Percentiles rank a stretch among this genome's conserved stretches.
These are phyloP conservation scores for Stratiomys singularior DNA, from an alignment of 2,888 invertebrate species.

Conservation along the genomic window DNA sequence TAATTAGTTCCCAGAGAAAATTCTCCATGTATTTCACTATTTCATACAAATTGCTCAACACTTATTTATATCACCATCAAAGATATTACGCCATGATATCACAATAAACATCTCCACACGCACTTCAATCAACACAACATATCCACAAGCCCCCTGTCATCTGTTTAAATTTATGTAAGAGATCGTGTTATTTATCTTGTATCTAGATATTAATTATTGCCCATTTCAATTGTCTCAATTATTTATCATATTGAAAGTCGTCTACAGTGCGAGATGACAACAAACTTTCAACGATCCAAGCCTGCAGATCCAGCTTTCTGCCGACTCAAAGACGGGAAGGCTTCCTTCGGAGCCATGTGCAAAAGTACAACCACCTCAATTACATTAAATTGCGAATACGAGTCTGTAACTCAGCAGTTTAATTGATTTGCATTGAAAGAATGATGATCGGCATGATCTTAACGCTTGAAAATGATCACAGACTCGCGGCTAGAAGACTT, in stretches of 20 bases:
- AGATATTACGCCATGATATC: too few relatives aligned
- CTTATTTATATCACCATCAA: too few relatives aligned
- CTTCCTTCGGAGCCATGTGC: not conserved
- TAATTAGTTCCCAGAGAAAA: too few relatives aligned
- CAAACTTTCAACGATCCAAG: too few relatives aligned
- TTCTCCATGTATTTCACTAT: too few relatives aligned
- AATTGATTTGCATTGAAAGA: constrained; percentile 30
- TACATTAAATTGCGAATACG: constrained; percentile 16
- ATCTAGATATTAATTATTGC: constrained; percentile 16
- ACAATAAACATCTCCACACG: too few relatives aligned
- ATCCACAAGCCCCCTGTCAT: too few relatives aligned
- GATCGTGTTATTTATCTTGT: not conserved
- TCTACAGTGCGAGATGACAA: not conserved
- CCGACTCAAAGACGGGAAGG: not conserved
- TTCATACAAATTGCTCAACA: too few relatives aligned
- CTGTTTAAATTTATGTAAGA: not conserved
- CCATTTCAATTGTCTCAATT: constrained; percentile 33
- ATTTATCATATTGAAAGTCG: not conserved
- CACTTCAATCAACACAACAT: too few relatives aligned
- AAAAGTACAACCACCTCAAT: not conserved
- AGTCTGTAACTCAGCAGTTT: constrained; percentile 1
- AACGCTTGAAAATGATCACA: not conserved
- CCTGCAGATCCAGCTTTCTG: too few relatives aligned
- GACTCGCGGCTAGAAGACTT: too few relatives aligned
- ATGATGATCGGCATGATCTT: constrained; percentile 17